These are phyloP conservation scores for Drosophila histrio DNA, from an alignment of 2,888 invertebrate genomes.

Conservation along the genomic window DNA sequence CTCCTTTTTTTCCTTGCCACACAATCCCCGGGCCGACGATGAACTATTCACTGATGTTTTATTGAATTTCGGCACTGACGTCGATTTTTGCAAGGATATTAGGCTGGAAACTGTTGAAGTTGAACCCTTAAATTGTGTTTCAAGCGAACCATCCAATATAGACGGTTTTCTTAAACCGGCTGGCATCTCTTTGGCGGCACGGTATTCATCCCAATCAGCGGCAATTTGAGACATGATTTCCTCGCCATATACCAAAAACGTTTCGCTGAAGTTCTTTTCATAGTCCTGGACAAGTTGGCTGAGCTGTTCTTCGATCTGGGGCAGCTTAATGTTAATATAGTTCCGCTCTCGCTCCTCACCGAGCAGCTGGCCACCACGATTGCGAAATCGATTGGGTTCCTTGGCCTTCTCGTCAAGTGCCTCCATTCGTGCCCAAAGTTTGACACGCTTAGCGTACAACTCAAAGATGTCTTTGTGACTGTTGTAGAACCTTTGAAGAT, in stretches of 20 bases:
- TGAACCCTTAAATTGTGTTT: constrained; percentile 13
- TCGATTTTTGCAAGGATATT: constrained; percentile 16
- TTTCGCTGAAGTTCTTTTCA: constrained; percentile 85
- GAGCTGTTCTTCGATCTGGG: constrained; percentile 89
- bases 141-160: not conserved
- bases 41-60: not conserved
- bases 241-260: constrained; percentile 87
- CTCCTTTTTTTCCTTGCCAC: not conserved
- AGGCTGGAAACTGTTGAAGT: not conserved
- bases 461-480: constrained; percentile 88
- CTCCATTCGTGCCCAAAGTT: constrained; percentile 90
- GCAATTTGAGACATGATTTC: constrained; percentile 87
- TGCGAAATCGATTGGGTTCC: constrained; percentile 92
- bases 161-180: constrained; percentile 84
- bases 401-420: constrained; percentile 90
- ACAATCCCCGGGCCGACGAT: not conserved
- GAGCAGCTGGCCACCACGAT: constrained; percentile 93
- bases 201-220: constrained; percentile 86
- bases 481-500: constrained; percentile 87
- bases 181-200: constrained; percentile 70
- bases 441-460: constrained; percentile 87
- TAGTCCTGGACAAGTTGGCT: constrained; percentile 85
- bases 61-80: constrained; percentile 20
- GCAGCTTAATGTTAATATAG: constrained; percentile 88
- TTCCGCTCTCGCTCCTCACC: constrained; percentile 94